Conservation (phyloP, 2,888 invertebrate species). For the Apamea crenata region DNA sequence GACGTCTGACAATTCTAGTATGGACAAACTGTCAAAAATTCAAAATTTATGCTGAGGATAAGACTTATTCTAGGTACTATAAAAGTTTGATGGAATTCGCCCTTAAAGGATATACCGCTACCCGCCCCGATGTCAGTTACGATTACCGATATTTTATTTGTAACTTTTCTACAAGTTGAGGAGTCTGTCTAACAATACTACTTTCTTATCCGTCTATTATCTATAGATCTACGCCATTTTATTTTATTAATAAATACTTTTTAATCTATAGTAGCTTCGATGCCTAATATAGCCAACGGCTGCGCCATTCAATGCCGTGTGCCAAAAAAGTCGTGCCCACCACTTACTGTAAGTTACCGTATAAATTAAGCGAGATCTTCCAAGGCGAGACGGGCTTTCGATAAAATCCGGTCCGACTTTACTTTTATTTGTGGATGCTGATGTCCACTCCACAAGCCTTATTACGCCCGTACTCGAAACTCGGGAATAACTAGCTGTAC, state of each 20-base stretch:
- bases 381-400: conserved; percentile 78
- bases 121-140: neutral
- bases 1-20: no score
- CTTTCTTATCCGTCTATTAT: conserved; percentile 5
- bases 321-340: conserved; percentile 79
- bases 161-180: neutral
- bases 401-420: conserved; percentile 79
- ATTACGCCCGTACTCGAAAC: conserved; percentile 62
- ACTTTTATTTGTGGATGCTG: conserved; percentile 74
- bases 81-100: no score
- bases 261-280: conserved; percentile 71
- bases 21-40: no score
- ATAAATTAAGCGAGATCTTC: conserved; percentile 77
- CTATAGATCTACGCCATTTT: conserved; percentile 9
- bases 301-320: conserved; percentile 76
- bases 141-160: neutral
- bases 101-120: neutral
- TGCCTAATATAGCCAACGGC: conserved; percentile 77
- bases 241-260: conserved; percentile 57
- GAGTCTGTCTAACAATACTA: neutral
- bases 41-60: no score
- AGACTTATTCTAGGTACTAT: no score
- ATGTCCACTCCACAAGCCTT: conserved; percentile 69
- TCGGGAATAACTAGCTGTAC: conserved; percentile 41
- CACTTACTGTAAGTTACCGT: conserved; percentile 72